Evolutionary conservation across 2,797 vertebrate species (phyloP).

Genomic region (Thaleichthys pacificus): DNA sequence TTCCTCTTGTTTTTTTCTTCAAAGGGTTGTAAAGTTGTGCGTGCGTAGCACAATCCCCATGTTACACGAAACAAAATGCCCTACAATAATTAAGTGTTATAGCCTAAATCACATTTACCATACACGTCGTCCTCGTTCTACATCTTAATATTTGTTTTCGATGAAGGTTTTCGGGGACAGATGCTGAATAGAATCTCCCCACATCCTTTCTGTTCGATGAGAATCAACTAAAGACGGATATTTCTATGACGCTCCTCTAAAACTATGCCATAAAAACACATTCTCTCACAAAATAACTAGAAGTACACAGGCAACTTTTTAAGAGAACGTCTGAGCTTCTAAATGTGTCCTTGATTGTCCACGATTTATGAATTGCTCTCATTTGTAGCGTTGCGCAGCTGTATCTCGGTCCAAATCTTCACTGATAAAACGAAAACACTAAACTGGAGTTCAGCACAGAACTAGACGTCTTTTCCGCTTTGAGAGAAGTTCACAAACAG

Average conservation of each 20-base stretch:
- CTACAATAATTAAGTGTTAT: not conserved
- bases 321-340: not conserved
- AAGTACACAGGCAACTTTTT: too few species aligned
- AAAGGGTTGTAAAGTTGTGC: constrained; percentile 29
- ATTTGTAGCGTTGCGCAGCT: not conserved
- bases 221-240: constrained; percentile 9
- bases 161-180: constrained; percentile 37
- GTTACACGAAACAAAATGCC: constrained; percentile 22
- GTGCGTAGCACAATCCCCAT: constrained; percentile 52
- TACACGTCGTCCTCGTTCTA: constrained; percentile 13
- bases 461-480: constrained; percentile 53
- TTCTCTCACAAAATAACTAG: not conserved
- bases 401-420: constrained; percentile 66
- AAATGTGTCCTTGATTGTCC: not conserved
- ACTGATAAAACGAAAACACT: constrained; percentile 63
- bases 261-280: not conserved
- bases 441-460: constrained; percentile 32
- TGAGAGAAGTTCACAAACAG: constrained; percentile 31
- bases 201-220: constrained; percentile 58
- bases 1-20: constrained; percentile 12
- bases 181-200: constrained; percentile 46
- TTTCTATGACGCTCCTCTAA: not conserved
- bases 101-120: not conserved
- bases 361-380: not conserved
- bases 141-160: not conserved